Conservation (phyloP, 2,113 vertebrate species). For the Oryzias melastigma region DNA sequence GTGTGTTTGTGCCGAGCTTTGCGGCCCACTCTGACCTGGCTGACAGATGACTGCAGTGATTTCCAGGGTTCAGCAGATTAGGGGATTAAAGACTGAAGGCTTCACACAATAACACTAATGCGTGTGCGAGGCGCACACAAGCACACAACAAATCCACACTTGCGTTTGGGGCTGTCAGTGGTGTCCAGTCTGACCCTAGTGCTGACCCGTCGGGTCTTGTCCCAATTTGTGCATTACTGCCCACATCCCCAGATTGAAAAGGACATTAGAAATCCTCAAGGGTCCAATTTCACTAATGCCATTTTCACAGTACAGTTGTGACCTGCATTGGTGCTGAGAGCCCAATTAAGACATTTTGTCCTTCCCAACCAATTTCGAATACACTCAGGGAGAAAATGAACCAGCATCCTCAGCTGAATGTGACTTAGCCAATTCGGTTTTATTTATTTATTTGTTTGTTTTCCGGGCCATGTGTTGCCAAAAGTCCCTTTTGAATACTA, state of each 20-base stretch:
- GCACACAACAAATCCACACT: conserved; percentile 13
- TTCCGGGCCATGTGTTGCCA: conserved; percentile 15
- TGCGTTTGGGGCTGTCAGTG: conserved; percentile 6
- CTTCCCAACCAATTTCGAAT: conserved; percentile 54
- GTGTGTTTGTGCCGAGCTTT: conserved; percentile 41
- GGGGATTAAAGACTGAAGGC: conserved; percentile 73
- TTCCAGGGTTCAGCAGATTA: conserved; percentile 80
- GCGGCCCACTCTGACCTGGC: conserved; percentile 49
- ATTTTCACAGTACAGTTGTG: conserved; percentile 46
- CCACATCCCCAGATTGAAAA: conserved; percentile 49
- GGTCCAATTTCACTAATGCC: conserved; percentile 61
- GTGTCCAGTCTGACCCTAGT: conserved; percentile 31
- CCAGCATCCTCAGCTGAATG: conserved; percentile 40
- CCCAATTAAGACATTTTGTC: conserved; percentile 54
- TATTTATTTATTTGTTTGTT: neutral
- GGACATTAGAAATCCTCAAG: conserved; percentile 53
- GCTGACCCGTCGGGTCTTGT: neutral
- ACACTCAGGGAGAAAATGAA: conserved; percentile 62
- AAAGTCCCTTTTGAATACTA: conserved; percentile 46
- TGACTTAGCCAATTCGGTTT: conserved; percentile 36
- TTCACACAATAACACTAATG: conserved; percentile 76
- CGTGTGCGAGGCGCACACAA: conserved; percentile 24
- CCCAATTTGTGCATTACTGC: conserved; percentile 8
- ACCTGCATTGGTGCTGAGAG: conserved; percentile 46
- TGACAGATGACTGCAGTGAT: conserved; percentile 78